Evolutionary conservation across 1,140 invertebrate species (phyloP), one percentile per base, ranked within the genome.

Genomic region (Mylabris phalerata): DNA sequence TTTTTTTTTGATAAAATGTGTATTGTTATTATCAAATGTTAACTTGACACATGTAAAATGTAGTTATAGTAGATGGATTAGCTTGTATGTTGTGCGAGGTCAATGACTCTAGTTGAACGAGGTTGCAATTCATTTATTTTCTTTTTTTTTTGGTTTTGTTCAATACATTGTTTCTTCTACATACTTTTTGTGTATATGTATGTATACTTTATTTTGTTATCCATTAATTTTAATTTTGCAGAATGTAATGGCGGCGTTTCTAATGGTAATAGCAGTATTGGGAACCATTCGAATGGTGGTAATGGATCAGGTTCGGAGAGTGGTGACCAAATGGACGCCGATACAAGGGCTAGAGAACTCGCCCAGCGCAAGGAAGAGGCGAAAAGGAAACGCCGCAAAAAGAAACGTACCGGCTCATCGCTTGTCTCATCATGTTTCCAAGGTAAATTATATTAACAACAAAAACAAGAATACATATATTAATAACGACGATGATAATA

Each of bases 391-490:
- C 80, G 90, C 63, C 84, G 88, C 64, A 92, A 88, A 81, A 92
- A 92, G 84, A 92, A 90, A 78, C 84, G 88, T 66, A 90, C 89
- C 48, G 89, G 88, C 70, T 89, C 88, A 67, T 92, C 88, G 51
- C 78, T 92, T 57, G 87, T 91, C 62, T 90, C 90, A 57, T 89
- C 88, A 67, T 91, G 89, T 75, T 93, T 93, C 76, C 87, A 91
- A 86, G 90, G 90, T 91, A 66, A 69, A 48, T 49, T 38, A 10
- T 51, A 40, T 40, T 40, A 40, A 7, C 10, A 7, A 40, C 6
- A 40, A 40, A 54, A 25, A 51, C 19, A 19, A 19, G 19, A 19
- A 19, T 19, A 19, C 19, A 19, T 13, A 19, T 19, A 19, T 19
- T 19, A 19, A 19, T 19, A 19, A 19, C 1, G 19, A 19, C 19